These are phyloP conservation scores for Netelia virgata DNA, from an alignment of 2,888 invertebrate species.

Conservation along the genomic window DNA sequence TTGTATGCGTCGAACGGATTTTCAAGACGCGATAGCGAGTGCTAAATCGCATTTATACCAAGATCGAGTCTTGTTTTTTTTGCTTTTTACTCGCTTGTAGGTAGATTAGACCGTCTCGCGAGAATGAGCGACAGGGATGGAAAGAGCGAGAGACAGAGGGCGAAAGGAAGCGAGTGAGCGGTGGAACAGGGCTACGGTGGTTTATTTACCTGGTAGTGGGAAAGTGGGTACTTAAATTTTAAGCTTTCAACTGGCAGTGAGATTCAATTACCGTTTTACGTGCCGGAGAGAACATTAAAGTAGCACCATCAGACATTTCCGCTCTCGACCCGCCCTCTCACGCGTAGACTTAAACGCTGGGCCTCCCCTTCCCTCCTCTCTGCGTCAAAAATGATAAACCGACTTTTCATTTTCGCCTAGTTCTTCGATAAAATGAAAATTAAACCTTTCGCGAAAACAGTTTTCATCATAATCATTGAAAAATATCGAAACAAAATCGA, in stretches of 20 bases:
- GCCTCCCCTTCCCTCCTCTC: not conserved
- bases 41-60: conserved; percentile 49
- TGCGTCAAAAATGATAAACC: conserved; percentile 21
- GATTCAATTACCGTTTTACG: conserved; percentile 80
- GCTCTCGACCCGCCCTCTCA: conserved; percentile 8
- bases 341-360: not conserved
- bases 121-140: conserved; percentile 27
- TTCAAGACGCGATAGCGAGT: conserved; percentile 12
- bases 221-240: conserved; percentile 79
- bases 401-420: not conserved
- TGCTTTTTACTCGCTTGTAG: conserved; percentile 23
- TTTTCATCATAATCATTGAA: not conserved
- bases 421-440: not conserved
- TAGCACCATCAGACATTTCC: conserved; percentile 40
- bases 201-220: conserved; percentile 73
- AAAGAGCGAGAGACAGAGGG: conserved; percentile 23
- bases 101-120: conserved; percentile 49
- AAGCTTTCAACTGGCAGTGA: conserved; percentile 75
- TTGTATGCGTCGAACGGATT: conserved; percentile 24
- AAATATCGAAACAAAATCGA: no score
- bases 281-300: conserved; percentile 76
- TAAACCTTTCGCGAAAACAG: not conserved
- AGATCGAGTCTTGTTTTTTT: conserved; percentile 29
- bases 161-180: conserved; percentile 30
- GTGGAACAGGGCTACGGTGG: conserved; percentile 73